Conservation (phyloP, 2,113 vertebrate genomes). For the Plectropomus leopardus region DNA sequence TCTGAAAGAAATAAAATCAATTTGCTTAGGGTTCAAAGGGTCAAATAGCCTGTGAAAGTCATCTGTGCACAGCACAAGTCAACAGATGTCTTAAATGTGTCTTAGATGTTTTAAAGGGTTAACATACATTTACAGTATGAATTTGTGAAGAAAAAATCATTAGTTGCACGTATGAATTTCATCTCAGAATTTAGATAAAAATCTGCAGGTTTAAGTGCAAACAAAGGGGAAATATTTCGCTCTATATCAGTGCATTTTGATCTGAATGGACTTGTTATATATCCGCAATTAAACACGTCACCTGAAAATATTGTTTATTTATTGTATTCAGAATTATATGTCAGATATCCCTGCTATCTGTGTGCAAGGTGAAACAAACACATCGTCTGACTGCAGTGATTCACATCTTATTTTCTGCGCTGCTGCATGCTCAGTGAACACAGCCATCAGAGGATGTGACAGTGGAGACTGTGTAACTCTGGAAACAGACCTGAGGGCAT, state of each 20-base stretch:
- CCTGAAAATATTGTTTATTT: constrained; percentile 5
- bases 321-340: neutral
- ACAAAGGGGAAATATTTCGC: no score
- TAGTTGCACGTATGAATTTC: neutral
- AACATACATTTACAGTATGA: neutral
- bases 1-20: no score
- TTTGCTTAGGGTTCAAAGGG: no score
- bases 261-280: neutral
- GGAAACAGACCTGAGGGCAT: constrained; percentile 62
- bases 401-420: constrained; percentile 35
- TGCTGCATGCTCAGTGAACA: constrained; percentile 25
- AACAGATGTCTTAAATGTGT: no score
- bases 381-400: neutral
- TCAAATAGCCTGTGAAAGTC: no score
- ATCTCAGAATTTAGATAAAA: neutral
- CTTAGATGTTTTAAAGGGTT: no score
- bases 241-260: neutral
- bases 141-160: neutral
- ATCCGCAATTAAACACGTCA: neutral
- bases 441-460: constrained; percentile 30
- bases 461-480: constrained; percentile 30
- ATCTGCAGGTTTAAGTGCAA: neutral
- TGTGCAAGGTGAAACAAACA: neutral
- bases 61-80: neutral
- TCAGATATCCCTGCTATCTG: neutral